A percentile compares a stretch with the other conserved stretches of the same genome.
These are phyloP conservation scores for Eupelmus urozonus DNA, from an alignment of 2,888 invertebrate species.

Conservation along the genomic window DNA sequence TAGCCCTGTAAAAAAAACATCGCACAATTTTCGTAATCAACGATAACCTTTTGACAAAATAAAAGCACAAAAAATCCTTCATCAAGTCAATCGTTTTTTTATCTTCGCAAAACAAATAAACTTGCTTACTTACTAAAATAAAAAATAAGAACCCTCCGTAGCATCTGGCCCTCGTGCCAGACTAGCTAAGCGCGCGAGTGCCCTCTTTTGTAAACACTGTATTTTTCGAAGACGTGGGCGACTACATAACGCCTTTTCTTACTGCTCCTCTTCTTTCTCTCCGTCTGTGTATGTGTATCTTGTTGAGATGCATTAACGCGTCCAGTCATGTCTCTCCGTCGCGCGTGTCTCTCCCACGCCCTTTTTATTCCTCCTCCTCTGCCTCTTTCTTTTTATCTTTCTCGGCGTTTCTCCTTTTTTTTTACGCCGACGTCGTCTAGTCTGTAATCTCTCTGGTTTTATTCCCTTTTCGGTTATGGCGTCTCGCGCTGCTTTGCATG, in stretches of 20 bases:
- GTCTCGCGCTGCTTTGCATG: slow-evolving; percentile 28
- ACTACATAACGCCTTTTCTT: background rate
- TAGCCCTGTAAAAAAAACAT: too few species aligned
- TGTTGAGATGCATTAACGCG: slow-evolving; percentile 51
- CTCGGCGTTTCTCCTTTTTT: slow-evolving; percentile 17
- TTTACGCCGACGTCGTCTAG: slow-evolving; percentile 25
- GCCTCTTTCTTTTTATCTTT: background rate
- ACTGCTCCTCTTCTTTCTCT: background rate
- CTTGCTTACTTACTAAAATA: too few species aligned
- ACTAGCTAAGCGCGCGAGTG: background rate
- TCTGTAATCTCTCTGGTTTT: slow-evolving; percentile 52
- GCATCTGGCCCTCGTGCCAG: background rate
- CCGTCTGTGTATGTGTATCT: background rate
- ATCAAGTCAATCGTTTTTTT: too few species aligned
- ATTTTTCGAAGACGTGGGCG: slow-evolving; percentile 34
- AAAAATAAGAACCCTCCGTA: background rate
- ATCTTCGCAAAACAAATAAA: too few species aligned
- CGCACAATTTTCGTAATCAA: too few species aligned
- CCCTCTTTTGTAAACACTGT: slow-evolving; percentile 30
- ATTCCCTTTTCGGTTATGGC: slow-evolving; percentile 45
- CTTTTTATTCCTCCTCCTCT: slow-evolving; percentile 17
- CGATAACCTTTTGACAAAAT: too few species aligned
- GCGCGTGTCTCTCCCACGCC: background rate
- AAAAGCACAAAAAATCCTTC: too few species aligned
- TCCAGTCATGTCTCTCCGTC: slow-evolving; percentile 39